Percentiles rank a stretch among this genome's conserved stretches.
These are phyloP conservation scores for Manacus vitellinus DNA, from an alignment of 2,113 vertebrate genomes.

Conservation along the genomic window DNA sequence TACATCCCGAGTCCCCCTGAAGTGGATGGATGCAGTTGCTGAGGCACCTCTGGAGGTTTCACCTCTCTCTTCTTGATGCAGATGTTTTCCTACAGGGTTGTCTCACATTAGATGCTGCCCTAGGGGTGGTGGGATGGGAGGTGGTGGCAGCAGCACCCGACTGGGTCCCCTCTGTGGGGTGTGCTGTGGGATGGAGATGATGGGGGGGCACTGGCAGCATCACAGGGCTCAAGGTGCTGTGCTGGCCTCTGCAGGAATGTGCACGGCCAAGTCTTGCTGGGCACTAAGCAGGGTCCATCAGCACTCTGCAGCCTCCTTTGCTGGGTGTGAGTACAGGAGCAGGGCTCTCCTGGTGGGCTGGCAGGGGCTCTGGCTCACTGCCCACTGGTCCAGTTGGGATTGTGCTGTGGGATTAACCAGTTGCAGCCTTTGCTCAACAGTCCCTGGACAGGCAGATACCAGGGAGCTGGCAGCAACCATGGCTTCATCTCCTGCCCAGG, in stretches of 20 bases:
- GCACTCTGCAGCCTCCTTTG: neutral
- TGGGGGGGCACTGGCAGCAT: accelerated
- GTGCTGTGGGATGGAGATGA: neutral
- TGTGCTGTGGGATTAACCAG: neutral
- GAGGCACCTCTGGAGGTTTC: neutral
- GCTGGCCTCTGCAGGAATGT: accelerated
- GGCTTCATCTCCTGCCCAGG: neutral
- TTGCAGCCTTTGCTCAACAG: neutral
- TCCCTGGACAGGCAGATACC: neutral
- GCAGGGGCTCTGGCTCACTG: neutral
- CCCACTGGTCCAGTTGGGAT: accelerated
- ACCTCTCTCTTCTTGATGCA: neutral
- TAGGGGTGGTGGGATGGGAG: neutral
- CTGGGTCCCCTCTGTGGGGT: neutral
- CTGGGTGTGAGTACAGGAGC: neutral
- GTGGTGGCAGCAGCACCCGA: neutral
- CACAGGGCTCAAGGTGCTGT: neutral
- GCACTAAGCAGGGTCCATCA: accelerated
- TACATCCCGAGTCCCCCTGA: neutral
- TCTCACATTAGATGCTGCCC: neutral
- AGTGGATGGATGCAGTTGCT: neutral
- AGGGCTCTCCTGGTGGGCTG: neutral
- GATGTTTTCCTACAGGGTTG: neutral
- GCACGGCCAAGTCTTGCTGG: accelerated
- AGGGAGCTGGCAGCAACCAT: neutral